Conservation (phyloP, 2,888 invertebrate genomes). For the Timema podura region DNA sequence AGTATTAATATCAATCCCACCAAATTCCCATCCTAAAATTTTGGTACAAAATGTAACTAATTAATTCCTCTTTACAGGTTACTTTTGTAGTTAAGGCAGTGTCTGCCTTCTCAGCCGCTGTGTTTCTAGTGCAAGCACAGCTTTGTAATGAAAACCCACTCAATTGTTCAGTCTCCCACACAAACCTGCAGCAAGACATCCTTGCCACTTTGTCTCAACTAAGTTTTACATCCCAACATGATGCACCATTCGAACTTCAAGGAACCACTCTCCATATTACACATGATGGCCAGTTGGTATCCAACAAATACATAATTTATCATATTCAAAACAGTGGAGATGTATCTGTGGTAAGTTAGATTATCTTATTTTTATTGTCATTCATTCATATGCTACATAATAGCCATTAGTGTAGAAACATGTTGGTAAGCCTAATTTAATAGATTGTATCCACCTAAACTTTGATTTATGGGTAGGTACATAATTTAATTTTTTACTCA, state of each 20-base stretch:
- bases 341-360: conserved; percentile 22
- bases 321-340: conserved; percentile 28
- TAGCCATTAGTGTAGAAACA: no score
- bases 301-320: conserved; percentile 34
- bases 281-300: conserved; percentile 35
- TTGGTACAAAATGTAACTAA: no score
- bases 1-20: no score
- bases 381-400: no score
- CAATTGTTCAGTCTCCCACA: conserved; percentile 17
- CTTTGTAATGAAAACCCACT: conserved; percentile 20
- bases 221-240: conserved; percentile 32
- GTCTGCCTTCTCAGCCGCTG: conserved; percentile 42
- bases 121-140: conserved; percentile 37
- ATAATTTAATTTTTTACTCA: not conserved
- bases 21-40: no score
- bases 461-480: not conserved
- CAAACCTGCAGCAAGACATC: conserved; percentile 31
- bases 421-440: no score
- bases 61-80: conserved; percentile 12
- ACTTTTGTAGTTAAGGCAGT: conserved; percentile 38
- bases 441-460: no score
- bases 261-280: conserved; percentile 35
- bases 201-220: conserved; percentile 32
- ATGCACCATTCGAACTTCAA: conserved; percentile 34
- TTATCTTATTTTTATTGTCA: not conserved